These are phyloP conservation scores for Taenaris catops DNA, from an alignment of 2,888 invertebrate species.

Conservation along the genomic window DNA sequence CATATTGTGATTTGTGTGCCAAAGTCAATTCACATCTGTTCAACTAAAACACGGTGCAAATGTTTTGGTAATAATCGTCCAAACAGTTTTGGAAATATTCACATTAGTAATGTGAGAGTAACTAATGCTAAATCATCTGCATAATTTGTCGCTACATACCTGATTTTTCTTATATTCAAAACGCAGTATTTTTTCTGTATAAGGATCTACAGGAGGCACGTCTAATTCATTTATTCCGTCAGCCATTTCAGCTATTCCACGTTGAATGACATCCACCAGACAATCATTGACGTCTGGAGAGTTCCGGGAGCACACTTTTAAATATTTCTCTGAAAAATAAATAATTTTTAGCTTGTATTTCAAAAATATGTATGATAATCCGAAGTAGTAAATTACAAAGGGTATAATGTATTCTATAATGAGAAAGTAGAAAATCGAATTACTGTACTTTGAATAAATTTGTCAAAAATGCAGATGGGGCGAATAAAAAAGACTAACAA, in stretches of 20 bases:
- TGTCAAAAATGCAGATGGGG: too few species aligned
- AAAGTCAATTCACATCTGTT: too few species aligned
- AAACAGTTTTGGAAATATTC: too few species aligned
- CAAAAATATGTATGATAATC: too few species aligned
- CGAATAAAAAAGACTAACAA: too few species aligned
- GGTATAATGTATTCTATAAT: too few species aligned
- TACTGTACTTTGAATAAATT: too few species aligned
- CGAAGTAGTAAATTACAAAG: too few species aligned
- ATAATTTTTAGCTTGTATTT: not conserved
- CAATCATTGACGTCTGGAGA: slow-evolving; percentile 81
- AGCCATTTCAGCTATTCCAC: slow-evolving; percentile 51
- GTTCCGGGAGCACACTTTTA: slow-evolving; percentile 76
- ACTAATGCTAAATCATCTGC: not conserved
- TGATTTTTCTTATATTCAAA: slow-evolving; percentile 69
- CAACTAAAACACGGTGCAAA: too few species aligned
- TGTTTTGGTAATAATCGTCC: too few species aligned
- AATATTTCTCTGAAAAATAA: slow-evolving; percentile 61
- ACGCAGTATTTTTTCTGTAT: slow-evolving; percentile 54
- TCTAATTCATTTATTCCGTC: slow-evolving; percentile 72
- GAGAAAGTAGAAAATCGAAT: too few species aligned
- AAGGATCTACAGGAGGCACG: slow-evolving; percentile 75
- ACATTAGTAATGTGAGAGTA: not conserved
- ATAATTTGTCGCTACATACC: slow-evolving; percentile 31
- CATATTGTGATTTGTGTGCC: too few species aligned
- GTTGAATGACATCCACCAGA: slow-evolving; percentile 73